A percentile compares a stretch with the other conserved stretches of the same genome.
Conservation (phyloP, 2,888 invertebrate species). For the Ochropleura leucogaster region DNA sequence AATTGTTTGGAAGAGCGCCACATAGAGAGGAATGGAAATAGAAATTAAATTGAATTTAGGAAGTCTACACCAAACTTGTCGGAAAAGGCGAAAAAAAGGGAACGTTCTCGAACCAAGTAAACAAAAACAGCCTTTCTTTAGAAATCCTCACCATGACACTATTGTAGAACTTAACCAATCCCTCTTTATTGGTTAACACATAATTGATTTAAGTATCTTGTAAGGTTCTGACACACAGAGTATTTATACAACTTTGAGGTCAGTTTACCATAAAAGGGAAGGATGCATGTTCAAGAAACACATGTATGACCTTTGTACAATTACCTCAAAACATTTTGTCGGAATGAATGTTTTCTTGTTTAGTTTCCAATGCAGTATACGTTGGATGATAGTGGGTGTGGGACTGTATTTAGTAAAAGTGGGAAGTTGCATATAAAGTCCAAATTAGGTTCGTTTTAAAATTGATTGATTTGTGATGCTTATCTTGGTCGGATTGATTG, state of each 20-base stretch:
- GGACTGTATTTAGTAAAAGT: slow-evolving; percentile 37
- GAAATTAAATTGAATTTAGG: too few species aligned
- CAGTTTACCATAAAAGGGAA: slow-evolving; percentile 55
- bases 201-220: slow-evolving; percentile 47
- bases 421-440: slow-evolving; percentile 52
- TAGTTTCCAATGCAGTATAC: slow-evolving; percentile 32
- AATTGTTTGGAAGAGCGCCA: too few species aligned
- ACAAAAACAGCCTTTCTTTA: slow-evolving; percentile 6
- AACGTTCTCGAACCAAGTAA: neutral
- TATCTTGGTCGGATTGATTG: slow-evolving; percentile 53
- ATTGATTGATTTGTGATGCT: slow-evolving; percentile 59
- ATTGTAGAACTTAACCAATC: slow-evolving; percentile 25
- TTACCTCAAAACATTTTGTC: slow-evolving; percentile 39
- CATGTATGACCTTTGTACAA: slow-evolving; percentile 49
- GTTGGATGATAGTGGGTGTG: slow-evolving; percentile 53
- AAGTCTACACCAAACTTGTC: too few species aligned
- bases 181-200: slow-evolving; percentile 24
- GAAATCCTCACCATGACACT: slow-evolving; percentile 38
- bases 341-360: slow-evolving; percentile 47
- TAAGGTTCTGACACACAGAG: slow-evolving; percentile 34
- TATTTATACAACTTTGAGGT: slow-evolving; percentile 47
- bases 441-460: slow-evolving; percentile 51
- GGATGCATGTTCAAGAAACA: slow-evolving; percentile 58
- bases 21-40: too few species aligned
- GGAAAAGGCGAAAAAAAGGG: too few species aligned